A percentile compares a stretch with the other conserved stretches of the same genome.
Evolutionary conservation across 2,113 vertebrate genomes (phyloP).

Genomic region (Oryctolagus cuniculus): mOryCun1.1 NC_091442.1:61117001-61117500

Average conservation of each 20-base stretch:
- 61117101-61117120: neutral
- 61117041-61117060: neutral
- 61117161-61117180: neutral
- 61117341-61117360: constrained; percentile 17
- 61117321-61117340: constrained; percentile 39
- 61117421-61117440: constrained; percentile 50
- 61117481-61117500: constrained; percentile 50
- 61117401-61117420: constrained; percentile 54
- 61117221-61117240: constrained; percentile 1
- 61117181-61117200: neutral
- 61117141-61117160: neutral
- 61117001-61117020: neutral
- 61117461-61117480: constrained; percentile 59
- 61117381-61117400: constrained; percentile 22
- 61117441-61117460: constrained; percentile 57
- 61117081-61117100: neutral
- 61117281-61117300: neutral
- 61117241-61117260: neutral
- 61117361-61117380: neutral
- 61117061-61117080: too few species aligned
- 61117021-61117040: neutral
- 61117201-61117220: neutral
- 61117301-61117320: neutral
- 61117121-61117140: neutral
- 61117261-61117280: neutral